Percentiles rank a stretch among this genome's conserved stretches.
Conservation (phyloP, 2,888 invertebrate species). For the Drosophila testacea region DNA sequence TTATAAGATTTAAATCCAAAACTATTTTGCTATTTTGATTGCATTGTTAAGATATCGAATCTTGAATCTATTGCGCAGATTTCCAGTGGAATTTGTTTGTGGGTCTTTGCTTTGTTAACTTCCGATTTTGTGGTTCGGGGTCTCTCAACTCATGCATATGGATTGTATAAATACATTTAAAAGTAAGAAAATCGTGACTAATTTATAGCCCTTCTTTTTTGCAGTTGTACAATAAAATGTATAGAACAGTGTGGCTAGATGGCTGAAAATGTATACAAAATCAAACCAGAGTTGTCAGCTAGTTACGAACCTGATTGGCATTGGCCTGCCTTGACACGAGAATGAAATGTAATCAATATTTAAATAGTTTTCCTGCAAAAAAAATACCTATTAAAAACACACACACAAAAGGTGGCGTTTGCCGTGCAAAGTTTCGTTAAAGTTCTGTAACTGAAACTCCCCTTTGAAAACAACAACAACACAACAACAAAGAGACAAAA, state of each 20-base stretch:
- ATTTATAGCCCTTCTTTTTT: constrained; percentile 6
- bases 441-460: constrained; percentile 38
- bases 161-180: constrained; percentile 5
- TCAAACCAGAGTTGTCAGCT: background rate
- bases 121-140: constrained; percentile 10
- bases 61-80: constrained; percentile 9
- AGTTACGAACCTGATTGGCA: background rate
- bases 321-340: background rate
- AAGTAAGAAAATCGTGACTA: constrained; percentile 8
- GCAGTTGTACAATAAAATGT: background rate
- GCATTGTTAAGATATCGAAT: background rate
- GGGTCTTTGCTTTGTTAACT: background rate
- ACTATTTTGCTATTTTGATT: constrained; percentile 13
- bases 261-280: background rate
- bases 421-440: constrained; percentile 41
- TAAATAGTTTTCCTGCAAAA: constrained; percentile 9
- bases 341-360: constrained; percentile 19
- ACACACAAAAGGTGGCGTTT: constrained; percentile 40
- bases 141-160: constrained; percentile 20
- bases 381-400: constrained; percentile 36
- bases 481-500: constrained; percentile 9
- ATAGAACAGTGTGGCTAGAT: background rate
- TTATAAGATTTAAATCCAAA: constrained; percentile 13
- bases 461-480: background rate
- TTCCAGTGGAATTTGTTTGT: background rate